Evolutionary conservation across 1,140 invertebrate genomes (phyloP), one percentile per base, ranked within the genome.

Genomic region (Saccostrea cuccullata): DNA sequence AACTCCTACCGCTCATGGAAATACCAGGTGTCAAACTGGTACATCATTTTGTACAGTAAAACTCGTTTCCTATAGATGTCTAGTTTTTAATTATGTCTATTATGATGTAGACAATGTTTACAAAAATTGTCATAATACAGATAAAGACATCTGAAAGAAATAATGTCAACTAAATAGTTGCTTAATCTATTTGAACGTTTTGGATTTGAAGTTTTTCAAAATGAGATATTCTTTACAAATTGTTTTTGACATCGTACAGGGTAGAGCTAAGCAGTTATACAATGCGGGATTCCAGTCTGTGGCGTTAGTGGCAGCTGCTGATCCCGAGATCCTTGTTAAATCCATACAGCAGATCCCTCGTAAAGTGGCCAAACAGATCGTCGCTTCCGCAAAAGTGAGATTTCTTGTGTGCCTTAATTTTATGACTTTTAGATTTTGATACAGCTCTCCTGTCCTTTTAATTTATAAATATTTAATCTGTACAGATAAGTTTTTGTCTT

Each of bases 11-110:
- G 20, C 95, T 98, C 58, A 96, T 98, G 96, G 97, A 98, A 94
- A 95, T 98, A 67, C 97, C 98, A 47, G 96, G 96, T 85, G 97
- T 98, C 4, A 98, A 98, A 96, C 96, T 97, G 93, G 97, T 97
- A 95, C 94, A 8, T 30, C 5, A 82, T 15, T 23, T 13, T 23
- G 17, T 82, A 82, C 73, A 82, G 15, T 77, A n/a, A 47, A 47
- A 47, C 47, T 47, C 6, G 47, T 47, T 47, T 47, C 47, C 9
- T n/a, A n/a, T n/a, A 9, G 47, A 47, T 47, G 5, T 47, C 6
- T 47, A 47, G 1, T 47, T 9, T 47, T 6, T 2, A 47, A 47
- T 47, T 9, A 2, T 47, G 47, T 9, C 5, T 47, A 47, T 47
- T 47, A 9, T 47, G 47, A 47, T 47, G 47, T 47, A 47, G 47